Conservation (phyloP, 2,113 vertebrate genomes). For the Mormoops blainvillei region DNA sequence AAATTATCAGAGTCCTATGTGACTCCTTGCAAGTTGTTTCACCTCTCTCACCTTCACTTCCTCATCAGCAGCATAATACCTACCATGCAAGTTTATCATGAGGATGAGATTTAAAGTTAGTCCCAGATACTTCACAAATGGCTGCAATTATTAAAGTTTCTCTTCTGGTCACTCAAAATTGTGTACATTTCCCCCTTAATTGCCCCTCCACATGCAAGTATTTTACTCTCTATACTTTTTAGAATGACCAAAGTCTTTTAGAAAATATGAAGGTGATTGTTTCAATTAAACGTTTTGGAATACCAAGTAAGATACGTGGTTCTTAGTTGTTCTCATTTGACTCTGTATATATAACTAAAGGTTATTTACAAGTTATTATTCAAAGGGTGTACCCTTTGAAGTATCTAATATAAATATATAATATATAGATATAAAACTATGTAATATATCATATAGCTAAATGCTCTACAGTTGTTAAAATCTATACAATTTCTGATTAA, state of each 20-base stretch:
- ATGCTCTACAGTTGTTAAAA: background rate
- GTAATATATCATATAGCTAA: background rate
- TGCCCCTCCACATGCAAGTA: background rate
- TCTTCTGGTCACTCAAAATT: background rate
- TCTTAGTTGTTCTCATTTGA: background rate
- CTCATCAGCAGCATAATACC: background rate
- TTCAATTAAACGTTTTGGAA: background rate
- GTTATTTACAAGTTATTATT: background rate
- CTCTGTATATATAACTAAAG: background rate
- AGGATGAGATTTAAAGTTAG: background rate
- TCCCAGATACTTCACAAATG: background rate
- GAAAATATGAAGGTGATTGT: background rate
- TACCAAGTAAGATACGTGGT: background rate
- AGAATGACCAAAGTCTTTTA: background rate
- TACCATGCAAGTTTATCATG: background rate
- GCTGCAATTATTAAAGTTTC: background rate
- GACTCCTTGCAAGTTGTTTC: background rate
- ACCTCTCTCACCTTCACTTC: background rate
- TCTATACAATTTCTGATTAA: background rate
- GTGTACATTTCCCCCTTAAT: background rate
- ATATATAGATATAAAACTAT: too few relatives aligned
- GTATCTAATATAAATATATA: too few relatives aligned
- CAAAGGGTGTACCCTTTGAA: too few relatives aligned
- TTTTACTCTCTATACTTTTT: slow-evolving; percentile 1
- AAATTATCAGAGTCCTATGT: background rate